Base-by-base conservation (phyloP, 2,888 invertebrate genomes). In the Parapristionchus giblindavisi region DNA sequence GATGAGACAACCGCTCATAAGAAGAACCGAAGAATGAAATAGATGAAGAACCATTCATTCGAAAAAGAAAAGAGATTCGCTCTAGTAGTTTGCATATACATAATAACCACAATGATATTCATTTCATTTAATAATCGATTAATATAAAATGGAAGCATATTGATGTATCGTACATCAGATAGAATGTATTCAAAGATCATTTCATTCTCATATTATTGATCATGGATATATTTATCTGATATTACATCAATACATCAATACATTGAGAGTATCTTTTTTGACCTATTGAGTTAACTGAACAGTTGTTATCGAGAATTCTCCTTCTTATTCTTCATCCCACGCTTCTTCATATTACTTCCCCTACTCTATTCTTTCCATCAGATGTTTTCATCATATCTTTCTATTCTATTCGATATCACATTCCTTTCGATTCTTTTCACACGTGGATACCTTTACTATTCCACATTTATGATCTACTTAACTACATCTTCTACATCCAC, bases 311-410 rank as follows among this genome's bases (percentile, higher is more conserved):
- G 11, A 24, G n/a, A 14, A 24, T 11, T 58, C 58, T 58, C 24
- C 58, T 58, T 21, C 14, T 21, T 51, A 14, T 51, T 51, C n/a
- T 51, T 51, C 51, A 51, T 51, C 51, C n/a, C 51, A 17, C 27
- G 29, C 1, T 17, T 48, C 43, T 66, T 56, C 24, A 27, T 61
- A 5, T 61, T 61, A 8, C 34, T 24, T 34, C 61, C 34, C 61
- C 24, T 61, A 11, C 61, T 61, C 56, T 6, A n/a, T 54, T n/a
- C 27, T 14, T 54, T n/a, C 56, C 43, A 17, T 43, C 40, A 11
- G 40, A 63, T 38, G 38, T 63, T 38, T 63, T 63, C 63, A 27
- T 61, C 8, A n/a, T n/a, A n/a, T n/a, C n/a, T n/a, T n/a, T n/a
- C n/a, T n/a, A n/a, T n/a, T n/a, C n/a, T n/a, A n/a, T n/a, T 38